Percentiles rank a stretch among this genome's conserved stretches.
phyloP scores from a whole-genome alignment of 1,140 invertebrate species.

The Dermatophagoides farinae region DNA sequence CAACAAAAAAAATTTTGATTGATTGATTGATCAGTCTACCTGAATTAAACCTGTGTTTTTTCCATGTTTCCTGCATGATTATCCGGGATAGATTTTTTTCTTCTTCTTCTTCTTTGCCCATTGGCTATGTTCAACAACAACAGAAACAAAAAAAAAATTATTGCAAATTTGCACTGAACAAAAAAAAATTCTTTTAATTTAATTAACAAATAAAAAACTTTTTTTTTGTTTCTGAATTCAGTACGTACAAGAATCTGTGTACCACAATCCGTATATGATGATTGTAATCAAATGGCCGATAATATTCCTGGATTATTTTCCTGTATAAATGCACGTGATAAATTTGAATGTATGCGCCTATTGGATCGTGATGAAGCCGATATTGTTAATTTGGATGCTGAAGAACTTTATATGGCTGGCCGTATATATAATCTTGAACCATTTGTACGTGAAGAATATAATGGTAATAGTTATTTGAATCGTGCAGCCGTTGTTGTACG shows the following conservation, averaged over 20 bases:
- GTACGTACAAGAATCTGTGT: conserved; percentile 35
- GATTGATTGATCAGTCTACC: no score
- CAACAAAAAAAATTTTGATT: no score
- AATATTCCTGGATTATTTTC: conserved; percentile 38
- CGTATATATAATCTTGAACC: conserved; percentile 14
- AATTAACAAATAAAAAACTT: no score
- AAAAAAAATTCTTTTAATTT: background rate
- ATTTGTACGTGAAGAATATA: conserved; percentile 16
- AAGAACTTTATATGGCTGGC: conserved; percentile 57
- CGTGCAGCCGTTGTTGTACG: conserved; percentile 53
- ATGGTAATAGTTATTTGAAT: conserved; percentile 38
- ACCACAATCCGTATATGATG: conserved; percentile 35
- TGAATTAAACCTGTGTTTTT: no score
- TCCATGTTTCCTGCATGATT: no score
- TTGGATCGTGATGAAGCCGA: conserved; percentile 52
- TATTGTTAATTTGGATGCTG: conserved; percentile 53
- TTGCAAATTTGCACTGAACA: no score
- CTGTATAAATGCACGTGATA: conserved; percentile 44
- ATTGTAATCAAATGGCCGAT: conserved; percentile 40
- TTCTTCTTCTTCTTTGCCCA: no score
- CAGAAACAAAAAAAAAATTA: no score
- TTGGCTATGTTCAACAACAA: no score
- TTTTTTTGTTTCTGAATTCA: background rate
- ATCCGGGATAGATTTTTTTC: no score
- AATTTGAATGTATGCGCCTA: conserved; percentile 50